Base-by-base conservation (phyloP, 2,113 vertebrate species). In the Danionella cerebrum region DNA sequence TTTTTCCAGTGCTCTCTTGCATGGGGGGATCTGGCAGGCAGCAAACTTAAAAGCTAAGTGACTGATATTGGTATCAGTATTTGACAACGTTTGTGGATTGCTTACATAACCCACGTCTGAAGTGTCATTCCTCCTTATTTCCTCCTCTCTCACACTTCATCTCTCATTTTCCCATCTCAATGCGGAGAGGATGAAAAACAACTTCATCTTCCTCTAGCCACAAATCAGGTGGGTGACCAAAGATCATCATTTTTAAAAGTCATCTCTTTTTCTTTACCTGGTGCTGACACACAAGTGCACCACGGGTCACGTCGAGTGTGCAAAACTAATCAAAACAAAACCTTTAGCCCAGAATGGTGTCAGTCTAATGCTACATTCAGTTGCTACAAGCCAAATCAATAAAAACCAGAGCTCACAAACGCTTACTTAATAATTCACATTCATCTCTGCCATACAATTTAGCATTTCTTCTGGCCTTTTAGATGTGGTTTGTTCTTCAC, bases 161-260 rank as follows among this genome's bases (percentile, higher is more conserved):
- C 35, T 51, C 45, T 29, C 13, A 3, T 18, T 24, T 14, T 31
- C 27, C 29, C 2, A 8, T 47, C 57, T 67, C 60, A 44, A 41
- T 35, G 27, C 24, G 39, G 29, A 57, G 44, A 36, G 45, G 60
- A 36, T 47, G 38, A 51, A 60, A 63, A 67, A 55, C 19, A 35
- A 21, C 24, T 16, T 59, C 14, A 25, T 48, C 41, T 41, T 70
- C 16, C 19, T 38, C 44, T 47, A 16, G 57, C 58, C 52, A 59
- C 70, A 73, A 75, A 74, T 75, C 51, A 67, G 55, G 63, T 7
- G 12, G n/a, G 44, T 41, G 50, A 75, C 18, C 54, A 62, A 45
- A 74, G 72, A 72, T 65, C 69, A 58, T 73, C 73, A 64, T 78
- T 69, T 69, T 67, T 71, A 71, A n/a, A 59, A 57, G 69, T 58